Evolutionary conservation across 2,888 invertebrate species (phyloP).

Genomic region (Lamproptera curius): DNA sequence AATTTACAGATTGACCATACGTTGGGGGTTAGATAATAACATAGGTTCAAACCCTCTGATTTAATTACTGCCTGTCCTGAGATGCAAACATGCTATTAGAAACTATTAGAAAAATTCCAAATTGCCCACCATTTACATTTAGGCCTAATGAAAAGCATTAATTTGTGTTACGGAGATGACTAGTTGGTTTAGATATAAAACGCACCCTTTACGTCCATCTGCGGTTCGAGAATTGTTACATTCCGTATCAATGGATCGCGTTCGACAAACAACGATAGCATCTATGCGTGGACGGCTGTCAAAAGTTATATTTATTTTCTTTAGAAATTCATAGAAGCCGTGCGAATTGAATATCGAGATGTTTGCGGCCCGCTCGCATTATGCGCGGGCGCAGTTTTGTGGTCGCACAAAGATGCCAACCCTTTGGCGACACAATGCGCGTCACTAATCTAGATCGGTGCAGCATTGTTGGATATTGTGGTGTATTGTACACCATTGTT

Average conservation of each 20-base stretch:
- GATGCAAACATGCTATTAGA: slow-evolving; percentile 66
- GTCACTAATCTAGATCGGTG: slow-evolving; percentile 78
- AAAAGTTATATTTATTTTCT: slow-evolving; percentile 78
- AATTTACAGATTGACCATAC: slow-evolving; percentile 14
- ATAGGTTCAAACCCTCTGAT: slow-evolving; percentile 42
- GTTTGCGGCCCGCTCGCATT: slow-evolving; percentile 61
- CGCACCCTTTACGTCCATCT: not conserved
- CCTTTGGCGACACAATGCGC: slow-evolving; percentile 76
- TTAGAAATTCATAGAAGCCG: slow-evolving; percentile 73
- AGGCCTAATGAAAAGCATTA: slow-evolving; percentile 50
- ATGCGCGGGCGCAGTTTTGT: slow-evolving; percentile 55
- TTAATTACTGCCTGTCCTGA: slow-evolving; percentile 70
- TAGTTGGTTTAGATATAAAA: slow-evolving; percentile 34
- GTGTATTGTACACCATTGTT: slow-evolving; percentile 56
- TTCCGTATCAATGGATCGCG: slow-evolving; percentile 49
- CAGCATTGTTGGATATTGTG: slow-evolving; percentile 63
- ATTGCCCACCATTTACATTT: slow-evolving; percentile 45
- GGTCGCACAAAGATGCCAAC: slow-evolving; percentile 58
- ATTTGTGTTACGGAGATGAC: slow-evolving; percentile 67
- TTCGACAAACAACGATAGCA: slow-evolving; percentile 69
- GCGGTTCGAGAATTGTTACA: slow-evolving; percentile 31
- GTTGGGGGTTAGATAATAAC: slow-evolving; percentile 30
- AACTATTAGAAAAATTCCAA: slow-evolving; percentile 68
- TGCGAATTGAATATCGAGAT: slow-evolving; percentile 69
- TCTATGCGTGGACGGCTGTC: slow-evolving; percentile 68